Conservation (phyloP, 2,888 invertebrate genomes). For the Euspilapteryx auroguttella region DNA sequence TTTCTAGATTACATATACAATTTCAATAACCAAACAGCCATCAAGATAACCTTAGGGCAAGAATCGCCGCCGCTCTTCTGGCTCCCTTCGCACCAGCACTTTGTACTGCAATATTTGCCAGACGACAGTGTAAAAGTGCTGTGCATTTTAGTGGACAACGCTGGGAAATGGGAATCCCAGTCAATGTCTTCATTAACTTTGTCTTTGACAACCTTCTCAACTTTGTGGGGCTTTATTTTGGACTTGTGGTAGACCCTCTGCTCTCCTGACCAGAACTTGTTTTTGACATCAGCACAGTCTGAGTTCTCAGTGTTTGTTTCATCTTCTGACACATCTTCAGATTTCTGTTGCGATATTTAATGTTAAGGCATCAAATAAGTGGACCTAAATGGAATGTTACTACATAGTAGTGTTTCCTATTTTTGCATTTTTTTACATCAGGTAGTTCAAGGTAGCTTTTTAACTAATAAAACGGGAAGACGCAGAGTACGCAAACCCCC, state of each 20-base stretch:
- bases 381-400: too few relatives aligned
- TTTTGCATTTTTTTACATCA: too few relatives aligned
- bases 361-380: too few relatives aligned
- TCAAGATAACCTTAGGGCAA: slow-evolving; percentile 32
- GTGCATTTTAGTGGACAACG: slow-evolving; percentile 40
- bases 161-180: slow-evolving; percentile 49
- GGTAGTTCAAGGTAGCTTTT: too few relatives aligned
- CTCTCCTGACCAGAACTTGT: slow-evolving; percentile 35
- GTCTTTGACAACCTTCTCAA: slow-evolving; percentile 35
- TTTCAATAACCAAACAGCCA: too few relatives aligned
- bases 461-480: too few relatives aligned
- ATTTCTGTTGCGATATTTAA: slow-evolving; percentile 17
- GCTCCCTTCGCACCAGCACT: slow-evolving; percentile 27
- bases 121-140: slow-evolving; percentile 44
- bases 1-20: too few relatives aligned
- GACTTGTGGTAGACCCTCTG: slow-evolving; percentile 42
- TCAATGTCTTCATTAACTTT: slow-evolving; percentile 41
- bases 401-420: too few relatives aligned
- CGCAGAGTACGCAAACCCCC: too few relatives aligned
- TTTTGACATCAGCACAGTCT: slow-evolving; percentile 18
- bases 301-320: slow-evolving; percentile 25
- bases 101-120: slow-evolving; percentile 33
- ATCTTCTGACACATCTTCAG: slow-evolving; percentile 42
- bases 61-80: slow-evolving; percentile 47
- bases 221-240: slow-evolving; percentile 21